Conservation (phyloP, 2,113 vertebrate genomes). For the Burhinus bistriatus region DNA sequence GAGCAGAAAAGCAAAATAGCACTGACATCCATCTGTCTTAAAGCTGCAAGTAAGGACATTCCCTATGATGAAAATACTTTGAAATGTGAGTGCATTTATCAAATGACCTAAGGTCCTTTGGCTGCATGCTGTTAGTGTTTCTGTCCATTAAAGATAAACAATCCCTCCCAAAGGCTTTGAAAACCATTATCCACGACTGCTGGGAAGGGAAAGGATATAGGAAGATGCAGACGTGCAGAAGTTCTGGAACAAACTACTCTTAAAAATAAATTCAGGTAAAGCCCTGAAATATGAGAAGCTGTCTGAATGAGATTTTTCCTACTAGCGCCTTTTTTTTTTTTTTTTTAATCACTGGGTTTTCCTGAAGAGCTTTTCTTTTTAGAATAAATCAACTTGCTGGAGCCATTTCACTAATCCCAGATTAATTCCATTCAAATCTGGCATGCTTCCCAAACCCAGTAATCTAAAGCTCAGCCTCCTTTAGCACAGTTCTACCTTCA, state of each 20-base stretch:
- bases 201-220: not conserved
- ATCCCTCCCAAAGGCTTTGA: not conserved
- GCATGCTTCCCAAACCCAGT: conserved; percentile 2
- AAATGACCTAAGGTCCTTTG: not conserved
- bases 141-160: not conserved
- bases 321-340: not conserved
- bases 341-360: not conserved
- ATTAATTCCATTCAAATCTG: conserved; percentile 55
- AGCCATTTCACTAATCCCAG: conserved; percentile 56
- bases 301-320: not conserved
- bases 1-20: not conserved
- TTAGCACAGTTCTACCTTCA: not conserved
- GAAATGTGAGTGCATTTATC: not conserved
- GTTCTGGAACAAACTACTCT: not conserved
- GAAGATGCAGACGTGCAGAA: not conserved
- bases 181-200: not conserved
- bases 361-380: conserved; percentile 30
- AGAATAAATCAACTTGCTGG: conserved; percentile 21
- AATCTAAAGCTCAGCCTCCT: not conserved
- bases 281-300: not conserved
- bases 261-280: not conserved
- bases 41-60: not conserved
- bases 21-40: not conserved
- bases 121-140: not conserved
- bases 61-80: not conserved